Evolutionary conservation across 2,113 vertebrate species (phyloP).

Genomic region (Galeopterus variegatus): DNA sequence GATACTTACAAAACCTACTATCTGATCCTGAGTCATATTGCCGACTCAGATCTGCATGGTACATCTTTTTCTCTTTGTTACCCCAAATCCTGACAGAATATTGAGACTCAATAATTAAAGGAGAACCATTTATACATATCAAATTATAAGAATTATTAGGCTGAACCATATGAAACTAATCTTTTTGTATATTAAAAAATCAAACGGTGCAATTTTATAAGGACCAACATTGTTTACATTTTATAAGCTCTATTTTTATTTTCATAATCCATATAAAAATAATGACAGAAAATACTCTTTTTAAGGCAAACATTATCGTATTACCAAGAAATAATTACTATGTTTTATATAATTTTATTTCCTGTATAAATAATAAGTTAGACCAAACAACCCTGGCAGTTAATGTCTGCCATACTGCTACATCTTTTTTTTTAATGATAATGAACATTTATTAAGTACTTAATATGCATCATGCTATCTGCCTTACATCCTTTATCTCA

Average conservation of each 20-base stretch:
- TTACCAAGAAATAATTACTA: conserved; percentile 31
- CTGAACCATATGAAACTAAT: neutral
- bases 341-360: conserved; percentile 58
- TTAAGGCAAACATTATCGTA: conserved; percentile 40
- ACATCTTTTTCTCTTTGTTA: neutral
- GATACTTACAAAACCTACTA: neutral
- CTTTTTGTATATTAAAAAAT: neutral
- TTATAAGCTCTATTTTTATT: conserved; percentile 11
- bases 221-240: neutral
- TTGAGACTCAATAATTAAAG: neutral
- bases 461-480: too few species aligned
- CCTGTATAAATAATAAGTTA: conserved; percentile 10
- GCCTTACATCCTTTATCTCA: too few species aligned
- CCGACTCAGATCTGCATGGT: neutral
- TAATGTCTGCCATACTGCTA: neutral
- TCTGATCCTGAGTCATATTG: neutral
- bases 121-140: neutral
- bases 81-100: conserved; percentile 1
- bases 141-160: conserved; percentile 9
- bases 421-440: too few species aligned
- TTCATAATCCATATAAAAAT: conserved; percentile 3
- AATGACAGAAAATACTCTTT: conserved; percentile 1
- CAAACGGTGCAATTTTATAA: neutral
- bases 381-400: neutral
- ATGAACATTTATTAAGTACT: too few species aligned